Evolutionary conservation across 2,113 vertebrate species (phyloP), one percentile per base, ranked within the genome.

Genomic region (Pampusana beccarii): DNA sequence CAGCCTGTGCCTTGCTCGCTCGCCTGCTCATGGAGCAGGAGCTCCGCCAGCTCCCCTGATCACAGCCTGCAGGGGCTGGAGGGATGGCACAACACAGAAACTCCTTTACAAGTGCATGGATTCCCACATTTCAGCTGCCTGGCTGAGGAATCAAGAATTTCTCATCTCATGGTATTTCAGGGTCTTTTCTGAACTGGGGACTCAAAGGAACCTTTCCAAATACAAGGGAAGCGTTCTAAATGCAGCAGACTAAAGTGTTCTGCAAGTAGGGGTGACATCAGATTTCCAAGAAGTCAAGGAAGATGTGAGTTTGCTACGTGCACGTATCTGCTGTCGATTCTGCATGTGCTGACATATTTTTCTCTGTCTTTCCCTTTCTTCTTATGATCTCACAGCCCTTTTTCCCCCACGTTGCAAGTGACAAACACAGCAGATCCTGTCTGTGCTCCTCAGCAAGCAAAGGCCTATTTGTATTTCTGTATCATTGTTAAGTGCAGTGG

Each of bases 31-130:
- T 77, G 42, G 84, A 94, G 82, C 79, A 93, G 87, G 72, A 95
- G 61, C 57, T 69, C 75, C 94, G 91, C 95, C 91, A 96, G 48
- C 77, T 92, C 50, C 36, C 40, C 88, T 51, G 21, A 90, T 88
- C 54, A 36, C 54, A 91, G 81, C 62, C 87, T 90, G 81, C 75
- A 60, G 87, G 46, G 57, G 25, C 51, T 58, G 62, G 61, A 81
- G 58, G 34, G 81, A 33, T 90, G 61, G 80, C 36, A 75, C 65
- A 75, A 67, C 71, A 61, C 77, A 80, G 46, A 58, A 72, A 71
- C 15, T 90, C 90, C 51, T 80, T 77, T 86, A 24, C 38, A 74
- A 73, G 61, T 67, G 36, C 46, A 61, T 81, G 60, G 67, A 60
- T 88, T 75, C 75, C 82, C 64, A 46, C 3, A 7, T 79, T 93